Base-by-base conservation (phyloP, 2,888 invertebrate genomes). In the Gastrophysa polygoni region DNA sequence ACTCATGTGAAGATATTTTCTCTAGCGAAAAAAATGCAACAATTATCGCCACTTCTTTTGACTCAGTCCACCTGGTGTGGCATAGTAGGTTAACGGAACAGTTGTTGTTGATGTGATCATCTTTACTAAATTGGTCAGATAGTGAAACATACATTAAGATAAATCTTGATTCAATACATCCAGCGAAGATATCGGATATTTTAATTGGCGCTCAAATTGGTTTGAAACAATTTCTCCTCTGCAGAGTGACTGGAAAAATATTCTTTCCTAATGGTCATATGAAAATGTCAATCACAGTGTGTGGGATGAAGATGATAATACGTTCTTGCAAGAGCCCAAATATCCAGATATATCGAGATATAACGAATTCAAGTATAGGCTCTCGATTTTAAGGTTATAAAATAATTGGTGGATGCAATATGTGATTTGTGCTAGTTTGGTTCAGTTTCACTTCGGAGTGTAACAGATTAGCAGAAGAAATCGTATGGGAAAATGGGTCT, bases 51-150 rank as follows among this genome's bases (percentile, higher is more conserved):
- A 20, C 43, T 52, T 52, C 38, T 43, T 43, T 52, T 43, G 10
- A 43, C 43, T 52, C 21, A 52, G 21, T 34, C 21, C 52, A 52
- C 43, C 18, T 52, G 52, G 52, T 52, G 52, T 17, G 52, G 16
- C 28, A 44, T 64, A 64, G 64, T 61, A 64, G 64, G 64, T 64
- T 64, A 64, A 57, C 61, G 64, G 64, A 64, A 61, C 64, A 64
- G 61, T 64, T 28, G 52, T 64, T 28, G 52, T 21, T 58, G 64
- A 60, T 48, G 47, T 21, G 57, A 57, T 57, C 57, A 38, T 48
- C 46, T n/a, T 57, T 51, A 51, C 51, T 57, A 57, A 57, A 57
- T 57, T 57, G 48, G 48, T 16, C 57, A 57, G 57, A 47, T 48
- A 32, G 57, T 48, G 57, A 57, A 57, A 57, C 32, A 48, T 29